Conservation (phyloP, 2,888 invertebrate species). For the Antheraea yamamai region DNA sequence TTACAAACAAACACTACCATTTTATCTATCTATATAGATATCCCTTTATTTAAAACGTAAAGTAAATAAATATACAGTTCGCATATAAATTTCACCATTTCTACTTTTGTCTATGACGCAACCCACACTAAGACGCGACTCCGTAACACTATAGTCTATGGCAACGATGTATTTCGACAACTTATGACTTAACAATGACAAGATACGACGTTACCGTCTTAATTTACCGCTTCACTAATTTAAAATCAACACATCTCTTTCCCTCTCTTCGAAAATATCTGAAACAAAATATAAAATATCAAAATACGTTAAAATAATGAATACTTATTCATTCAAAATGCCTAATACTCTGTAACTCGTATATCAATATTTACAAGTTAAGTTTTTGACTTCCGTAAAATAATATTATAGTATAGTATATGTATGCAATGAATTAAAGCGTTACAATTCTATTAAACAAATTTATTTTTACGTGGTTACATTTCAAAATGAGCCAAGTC, state of each 20-base stretch:
- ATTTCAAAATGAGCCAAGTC: no score
- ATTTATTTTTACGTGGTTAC: no score
- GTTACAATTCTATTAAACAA: no score
- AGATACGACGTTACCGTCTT: constrained; percentile 49
- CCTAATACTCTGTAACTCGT: no score
- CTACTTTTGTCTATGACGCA: not conserved
- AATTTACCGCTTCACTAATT: constrained; percentile 41
- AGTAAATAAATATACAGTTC: not conserved
- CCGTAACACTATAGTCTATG: constrained; percentile 51
- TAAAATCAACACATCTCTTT: constrained; percentile 40
- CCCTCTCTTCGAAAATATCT: constrained; percentile 36
- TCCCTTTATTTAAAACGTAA: not conserved
- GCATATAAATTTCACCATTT: not conserved
- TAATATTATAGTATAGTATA: no score
- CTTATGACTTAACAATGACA: constrained; percentile 43
- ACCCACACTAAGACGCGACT: constrained; percentile 25
- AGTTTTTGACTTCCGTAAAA: no score
- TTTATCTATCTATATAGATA: not conserved
- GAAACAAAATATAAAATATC: constrained; percentile 32
- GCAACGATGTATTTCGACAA: constrained; percentile 61
- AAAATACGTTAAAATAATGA: not conserved
- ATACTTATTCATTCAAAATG: no score
- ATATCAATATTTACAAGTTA: no score
- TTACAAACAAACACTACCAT: no score
- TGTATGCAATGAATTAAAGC: no score